Conservation (phyloP, 2,113 vertebrate genomes). For the Pseudonaja textilis region DNA sequence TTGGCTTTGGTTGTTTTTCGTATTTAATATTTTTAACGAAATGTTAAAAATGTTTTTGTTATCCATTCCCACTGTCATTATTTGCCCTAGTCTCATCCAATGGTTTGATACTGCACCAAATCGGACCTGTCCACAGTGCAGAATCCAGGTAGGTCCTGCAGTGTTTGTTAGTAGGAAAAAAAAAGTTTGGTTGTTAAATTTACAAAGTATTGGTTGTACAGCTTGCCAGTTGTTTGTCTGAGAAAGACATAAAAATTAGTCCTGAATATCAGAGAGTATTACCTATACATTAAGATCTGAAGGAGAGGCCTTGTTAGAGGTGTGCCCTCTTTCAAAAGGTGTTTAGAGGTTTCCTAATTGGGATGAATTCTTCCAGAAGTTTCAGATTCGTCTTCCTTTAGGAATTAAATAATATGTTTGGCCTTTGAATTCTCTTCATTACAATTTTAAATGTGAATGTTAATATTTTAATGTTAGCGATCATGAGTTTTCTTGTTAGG, state of each 20-base stretch:
- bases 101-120: constrained; percentile 93
- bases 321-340: neutral
- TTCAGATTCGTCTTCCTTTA: neutral
- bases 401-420: neutral
- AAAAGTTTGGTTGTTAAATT: neutral
- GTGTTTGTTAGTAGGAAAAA: no score
- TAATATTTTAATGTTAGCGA: neutral
- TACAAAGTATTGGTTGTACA: neutral
- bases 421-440: neutral
- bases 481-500: neutral
- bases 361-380: neutral
- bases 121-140: constrained; percentile 91
- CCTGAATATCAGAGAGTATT: neutral
- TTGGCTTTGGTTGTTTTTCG: neutral
- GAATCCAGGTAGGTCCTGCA: constrained; percentile 82
- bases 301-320: neutral
- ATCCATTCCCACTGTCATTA: neutral
- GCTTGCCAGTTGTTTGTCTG: neutral
- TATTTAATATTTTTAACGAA: neutral
- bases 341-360: neutral
- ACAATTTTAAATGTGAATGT: neutral
- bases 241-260: neutral
- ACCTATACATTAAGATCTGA: neutral
- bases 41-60: neutral
- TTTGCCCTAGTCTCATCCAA: constrained; percentile 78